Evolutionary conservation across 2,797 vertebrate species (phyloP).

Genomic region (Microcaecilia unicolor): DNA sequence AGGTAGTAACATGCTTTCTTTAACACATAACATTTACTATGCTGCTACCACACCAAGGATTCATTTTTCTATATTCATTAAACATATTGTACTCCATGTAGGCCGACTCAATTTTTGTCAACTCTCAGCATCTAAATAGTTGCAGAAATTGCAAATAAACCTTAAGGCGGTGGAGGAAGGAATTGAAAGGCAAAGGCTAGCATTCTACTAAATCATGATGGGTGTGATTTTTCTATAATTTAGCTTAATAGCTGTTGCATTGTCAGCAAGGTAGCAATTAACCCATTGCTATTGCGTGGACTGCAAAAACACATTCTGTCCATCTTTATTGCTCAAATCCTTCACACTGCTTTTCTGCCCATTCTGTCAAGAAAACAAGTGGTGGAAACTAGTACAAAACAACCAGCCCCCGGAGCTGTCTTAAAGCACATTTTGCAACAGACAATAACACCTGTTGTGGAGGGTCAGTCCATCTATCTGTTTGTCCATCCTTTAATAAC

Average conservation of each 20-base stretch:
- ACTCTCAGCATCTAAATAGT: too few relatives aligned
- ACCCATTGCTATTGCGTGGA: slow-evolving; percentile 36
- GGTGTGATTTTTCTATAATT: slow-evolving; percentile 51
- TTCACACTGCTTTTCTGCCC: slow-evolving; percentile 26
- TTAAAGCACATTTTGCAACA: too few relatives aligned
- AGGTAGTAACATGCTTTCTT: slow-evolving; percentile 10
- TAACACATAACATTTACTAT: slow-evolving; percentile 1
- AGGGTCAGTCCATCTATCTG: too few relatives aligned
- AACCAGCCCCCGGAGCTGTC: slow-evolving; percentile 35
- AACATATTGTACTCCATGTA: background rate
- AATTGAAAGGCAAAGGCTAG: too few relatives aligned
- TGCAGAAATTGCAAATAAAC: too few relatives aligned
- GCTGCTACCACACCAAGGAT: background rate
- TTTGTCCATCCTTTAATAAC: too few relatives aligned
- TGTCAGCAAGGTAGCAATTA: slow-evolving; percentile 49
- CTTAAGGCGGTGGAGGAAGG: too few relatives aligned
- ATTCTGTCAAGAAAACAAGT: slow-evolving; percentile 35
- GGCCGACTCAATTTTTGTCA: background rate
- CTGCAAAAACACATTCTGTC: slow-evolving; percentile 36
- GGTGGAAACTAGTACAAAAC: slow-evolving; percentile 27
- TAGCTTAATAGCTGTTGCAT: slow-evolving; percentile 37
- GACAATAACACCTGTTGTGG: too few relatives aligned
- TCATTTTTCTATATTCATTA: slow-evolving; percentile 14
- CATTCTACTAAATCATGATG: slow-evolving; percentile 37
- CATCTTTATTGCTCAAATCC: slow-evolving; percentile 33